Evolutionary conservation across 2,797 vertebrate species (phyloP).

Genomic region (Enteromius trimaculatus): DNA sequence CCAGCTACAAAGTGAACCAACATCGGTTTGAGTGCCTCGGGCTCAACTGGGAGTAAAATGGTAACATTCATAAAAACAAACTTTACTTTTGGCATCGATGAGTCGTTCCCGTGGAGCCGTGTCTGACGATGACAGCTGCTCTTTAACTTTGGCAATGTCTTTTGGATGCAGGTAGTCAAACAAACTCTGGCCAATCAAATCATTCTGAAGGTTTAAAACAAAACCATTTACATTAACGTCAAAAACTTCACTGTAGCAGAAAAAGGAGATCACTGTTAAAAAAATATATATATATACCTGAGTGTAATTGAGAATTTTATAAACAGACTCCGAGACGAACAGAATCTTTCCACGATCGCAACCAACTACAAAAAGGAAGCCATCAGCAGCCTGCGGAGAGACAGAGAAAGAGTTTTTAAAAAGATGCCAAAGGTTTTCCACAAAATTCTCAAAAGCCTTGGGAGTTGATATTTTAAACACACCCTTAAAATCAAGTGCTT

Average conservation of each 20-base stretch:
- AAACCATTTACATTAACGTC: background rate
- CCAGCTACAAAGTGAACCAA: constrained; percentile 80
- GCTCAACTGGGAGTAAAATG: background rate
- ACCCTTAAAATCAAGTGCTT: constrained; percentile 98
- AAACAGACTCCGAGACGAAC: constrained; percentile 98
- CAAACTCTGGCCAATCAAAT: constrained; percentile 97
- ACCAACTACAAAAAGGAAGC: constrained; percentile 98
- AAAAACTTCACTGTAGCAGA: background rate
- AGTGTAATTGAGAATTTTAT: constrained; percentile 98
- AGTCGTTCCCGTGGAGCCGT: constrained; percentile 94
- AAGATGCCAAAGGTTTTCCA: background rate
- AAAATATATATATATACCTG: constrained; percentile 81
- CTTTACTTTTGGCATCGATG: constrained; percentile 96
- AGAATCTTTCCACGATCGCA: constrained; percentile 99
- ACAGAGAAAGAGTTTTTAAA: constrained; percentile 7
- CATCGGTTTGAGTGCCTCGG: background rate
- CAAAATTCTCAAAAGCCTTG: background rate
- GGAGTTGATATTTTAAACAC: constrained; percentile 61
- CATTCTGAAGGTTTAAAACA: constrained; percentile 79
- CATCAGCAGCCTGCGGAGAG: constrained; percentile 89
- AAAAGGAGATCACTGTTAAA: background rate
- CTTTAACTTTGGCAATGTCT: constrained; percentile 99
- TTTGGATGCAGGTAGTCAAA: constrained; percentile 99
- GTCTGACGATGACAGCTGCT: constrained; percentile 97
- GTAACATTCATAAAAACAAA: background rate